phyloP scores from a whole-genome alignment of 2,113 vertebrate species.

The Platysternon megacephalum region DNA sequence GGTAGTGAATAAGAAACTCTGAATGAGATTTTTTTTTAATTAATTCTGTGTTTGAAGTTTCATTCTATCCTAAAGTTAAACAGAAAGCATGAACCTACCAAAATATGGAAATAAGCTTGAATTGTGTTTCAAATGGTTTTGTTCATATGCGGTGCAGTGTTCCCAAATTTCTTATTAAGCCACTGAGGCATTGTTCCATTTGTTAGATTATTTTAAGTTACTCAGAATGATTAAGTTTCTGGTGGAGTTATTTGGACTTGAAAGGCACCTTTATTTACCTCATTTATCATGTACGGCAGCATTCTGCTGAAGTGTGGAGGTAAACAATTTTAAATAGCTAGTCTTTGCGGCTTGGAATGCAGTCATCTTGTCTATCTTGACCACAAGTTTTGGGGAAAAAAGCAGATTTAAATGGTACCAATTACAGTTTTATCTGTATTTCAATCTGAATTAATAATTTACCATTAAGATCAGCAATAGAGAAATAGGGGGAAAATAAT shows the following conservation, averaged over 20 bases:
- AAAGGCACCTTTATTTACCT: constrained; percentile 76
- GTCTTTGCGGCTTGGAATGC: constrained; percentile 56
- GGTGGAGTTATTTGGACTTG: constrained; percentile 67
- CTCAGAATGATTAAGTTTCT: constrained; percentile 73
- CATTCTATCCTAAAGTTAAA: neutral
- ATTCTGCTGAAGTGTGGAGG: constrained; percentile 72
- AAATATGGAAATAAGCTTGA: neutral
- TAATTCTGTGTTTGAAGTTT: neutral
- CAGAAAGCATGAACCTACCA: neutral
- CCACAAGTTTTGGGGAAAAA: constrained; percentile 74
- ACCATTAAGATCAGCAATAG: constrained; percentile 76
- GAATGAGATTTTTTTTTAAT: neutral
- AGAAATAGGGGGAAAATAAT: constrained; percentile 67
- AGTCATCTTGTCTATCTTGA: constrained; percentile 64
- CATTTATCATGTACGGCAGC: constrained; percentile 75
- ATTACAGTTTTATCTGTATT: constrained; percentile 72
- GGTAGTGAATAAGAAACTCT: neutral
- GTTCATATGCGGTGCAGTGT: constrained; percentile 49
- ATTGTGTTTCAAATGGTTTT: constrained; percentile 46
- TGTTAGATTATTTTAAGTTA: constrained; percentile 75
- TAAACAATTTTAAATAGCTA: constrained; percentile 76
- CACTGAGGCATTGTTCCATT: constrained; percentile 69
- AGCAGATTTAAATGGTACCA: constrained; percentile 73
- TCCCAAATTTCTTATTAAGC: constrained; percentile 69
- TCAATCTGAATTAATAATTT: constrained; percentile 75